phyloP scores from a whole-genome alignment of 2,888 invertebrate species.

The Drosophila nigricruria region DNA sequence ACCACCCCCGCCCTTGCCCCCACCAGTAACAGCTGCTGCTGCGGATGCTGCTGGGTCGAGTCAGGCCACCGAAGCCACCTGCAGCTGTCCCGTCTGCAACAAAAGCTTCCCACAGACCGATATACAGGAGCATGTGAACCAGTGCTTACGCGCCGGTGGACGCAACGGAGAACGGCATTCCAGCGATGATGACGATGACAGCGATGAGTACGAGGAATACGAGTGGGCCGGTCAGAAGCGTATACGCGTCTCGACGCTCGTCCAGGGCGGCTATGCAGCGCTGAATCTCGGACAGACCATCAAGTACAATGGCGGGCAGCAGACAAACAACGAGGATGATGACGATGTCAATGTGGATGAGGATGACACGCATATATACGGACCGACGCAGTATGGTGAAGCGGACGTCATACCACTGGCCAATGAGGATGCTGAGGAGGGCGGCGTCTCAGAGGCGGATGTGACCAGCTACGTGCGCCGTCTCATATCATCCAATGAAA shows the following conservation, averaged over 20 bases:
- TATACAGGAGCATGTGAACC: constrained; percentile 90
- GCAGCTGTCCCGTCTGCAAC: constrained; percentile 93
- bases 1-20: constrained; percentile 29
- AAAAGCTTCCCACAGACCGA: constrained; percentile 89
- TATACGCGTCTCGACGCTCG: constrained; percentile 90
- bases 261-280: constrained; percentile 89
- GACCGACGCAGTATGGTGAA: constrained; percentile 94
- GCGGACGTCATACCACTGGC: constrained; percentile 88
- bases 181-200: constrained; percentile 89
- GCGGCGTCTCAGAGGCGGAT: constrained; percentile 74
- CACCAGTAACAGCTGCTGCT: constrained; percentile 23
- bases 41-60: constrained; percentile 10
- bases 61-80: constrained; percentile 65
- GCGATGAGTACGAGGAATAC: constrained; percentile 91
- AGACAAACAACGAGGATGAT: constrained; percentile 87
- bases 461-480: constrained; percentile 83
- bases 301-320: constrained; percentile 64
- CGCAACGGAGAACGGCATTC: constrained; percentile 77
- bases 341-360: constrained; percentile 93
- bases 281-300: constrained; percentile 84
- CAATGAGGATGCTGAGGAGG: constrained; percentile 85
- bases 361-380: constrained; percentile 93
- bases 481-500: constrained; percentile 74
- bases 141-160: constrained; percentile 86
- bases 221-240: constrained; percentile 96